Conservation (phyloP, 1,140 invertebrate species). For the Heliconius himera region DNA sequence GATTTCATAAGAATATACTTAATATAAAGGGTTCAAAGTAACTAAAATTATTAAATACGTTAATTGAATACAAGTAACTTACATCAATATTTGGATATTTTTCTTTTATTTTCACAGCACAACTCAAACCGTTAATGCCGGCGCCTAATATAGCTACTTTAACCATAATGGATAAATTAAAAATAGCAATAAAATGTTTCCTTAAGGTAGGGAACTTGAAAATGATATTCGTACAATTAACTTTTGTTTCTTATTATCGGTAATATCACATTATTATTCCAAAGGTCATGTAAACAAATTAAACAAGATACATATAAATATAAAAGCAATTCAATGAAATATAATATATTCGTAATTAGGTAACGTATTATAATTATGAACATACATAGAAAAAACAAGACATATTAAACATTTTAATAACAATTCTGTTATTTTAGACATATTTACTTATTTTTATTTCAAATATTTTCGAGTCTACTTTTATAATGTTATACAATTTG, state of each 20-base stretch:
- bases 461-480: too few species aligned
- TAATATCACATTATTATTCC: not conserved
- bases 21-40: too few species aligned
- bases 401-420: too few species aligned
- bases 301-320: not conserved
- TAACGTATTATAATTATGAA: too few species aligned
- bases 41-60: not conserved
- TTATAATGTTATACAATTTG: too few species aligned
- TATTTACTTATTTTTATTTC: too few species aligned
- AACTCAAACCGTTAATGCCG: slow-evolving; percentile 64
- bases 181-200: not conserved
- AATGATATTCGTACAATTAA: not conserved
- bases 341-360: not conserved
- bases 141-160: slow-evolving; percentile 68
- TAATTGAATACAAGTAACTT: slow-evolving; percentile 35
- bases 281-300: slow-evolving; percentile 23
- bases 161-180: slow-evolving; percentile 16
- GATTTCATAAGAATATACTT: too few species aligned
- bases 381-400: too few species aligned
- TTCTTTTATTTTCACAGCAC: slow-evolving; percentile 69
- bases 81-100: slow-evolving; percentile 61
- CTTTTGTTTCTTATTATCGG: not conserved
- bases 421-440: too few species aligned
- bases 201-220: not conserved
- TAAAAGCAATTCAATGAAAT: not conserved